Percentiles rank a stretch among this genome's conserved stretches.
Evolutionary conservation across 1,140 invertebrate genomes (phyloP).

Genomic region (Stegodyphus dumicola): DNA sequence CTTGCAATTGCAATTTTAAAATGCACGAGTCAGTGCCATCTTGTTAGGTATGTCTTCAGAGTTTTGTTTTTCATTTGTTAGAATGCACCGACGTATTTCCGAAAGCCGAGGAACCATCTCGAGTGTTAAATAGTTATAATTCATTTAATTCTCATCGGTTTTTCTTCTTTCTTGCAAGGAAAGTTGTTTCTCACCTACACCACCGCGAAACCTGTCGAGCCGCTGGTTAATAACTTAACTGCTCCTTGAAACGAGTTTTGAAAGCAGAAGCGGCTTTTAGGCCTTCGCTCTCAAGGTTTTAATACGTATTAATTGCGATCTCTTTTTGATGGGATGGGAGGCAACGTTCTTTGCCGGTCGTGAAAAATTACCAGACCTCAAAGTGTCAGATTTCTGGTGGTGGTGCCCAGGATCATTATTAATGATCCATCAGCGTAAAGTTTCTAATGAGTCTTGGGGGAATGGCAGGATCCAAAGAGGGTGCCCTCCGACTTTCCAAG

Average conservation of each 20-base stretch:
- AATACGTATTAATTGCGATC: conserved; percentile 62
- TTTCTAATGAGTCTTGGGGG: conserved; percentile 59
- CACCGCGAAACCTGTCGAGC: conserved; percentile 17
- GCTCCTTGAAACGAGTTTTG: conserved; percentile 52
- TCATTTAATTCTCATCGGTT: conserved; percentile 53
- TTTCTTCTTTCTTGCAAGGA: not conserved
- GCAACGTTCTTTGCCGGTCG: conserved; percentile 40
- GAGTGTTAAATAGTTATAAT: conserved; percentile 37
- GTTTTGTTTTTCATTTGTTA: not conserved
- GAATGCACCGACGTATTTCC: not conserved
- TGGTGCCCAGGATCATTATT: conserved; percentile 53
- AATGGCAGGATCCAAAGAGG: conserved; percentile 11
- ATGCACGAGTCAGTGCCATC: no score
- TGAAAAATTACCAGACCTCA: conserved; percentile 60
- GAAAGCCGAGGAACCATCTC: not conserved
- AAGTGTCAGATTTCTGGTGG: conserved; percentile 62
- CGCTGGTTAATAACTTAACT: conserved; percentile 51
- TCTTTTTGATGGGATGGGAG: conserved; percentile 59
- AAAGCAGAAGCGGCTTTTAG: conserved; percentile 49
- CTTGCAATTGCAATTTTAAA: no score
- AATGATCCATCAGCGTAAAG: conserved; percentile 56
- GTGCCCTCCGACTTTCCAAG: conserved; percentile 15
- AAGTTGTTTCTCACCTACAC: conserved; percentile 18
- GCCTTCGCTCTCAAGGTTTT: conserved; percentile 56
- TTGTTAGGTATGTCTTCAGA: no score